Evolutionary conservation across 2,797 vertebrate genomes (phyloP).

Genomic region (Halcyon badia): DNA sequence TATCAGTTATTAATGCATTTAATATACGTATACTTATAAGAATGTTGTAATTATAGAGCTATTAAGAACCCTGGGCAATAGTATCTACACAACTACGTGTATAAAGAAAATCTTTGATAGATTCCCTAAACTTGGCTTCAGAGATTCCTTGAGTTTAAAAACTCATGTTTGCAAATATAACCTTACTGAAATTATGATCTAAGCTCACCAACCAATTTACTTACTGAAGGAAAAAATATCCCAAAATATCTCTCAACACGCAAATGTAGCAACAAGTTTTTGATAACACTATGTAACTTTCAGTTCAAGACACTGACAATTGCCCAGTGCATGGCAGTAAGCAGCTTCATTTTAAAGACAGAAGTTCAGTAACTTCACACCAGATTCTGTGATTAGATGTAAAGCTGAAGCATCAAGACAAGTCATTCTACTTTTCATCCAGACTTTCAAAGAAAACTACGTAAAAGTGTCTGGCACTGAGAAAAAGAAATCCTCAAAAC

Average conservation of each 20-base stretch:
- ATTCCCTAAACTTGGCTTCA: neutral
- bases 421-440: neutral
- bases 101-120: neutral
- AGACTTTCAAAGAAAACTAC: neutral
- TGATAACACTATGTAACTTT: neutral
- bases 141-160: neutral
- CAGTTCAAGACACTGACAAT: neutral
- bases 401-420: neutral
- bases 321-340: neutral
- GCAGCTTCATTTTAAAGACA: neutral
- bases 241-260: neutral
- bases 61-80: neutral
- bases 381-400: neutral
- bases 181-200: neutral
- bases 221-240: neutral
- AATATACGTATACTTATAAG: neutral
- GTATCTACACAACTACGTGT: neutral
- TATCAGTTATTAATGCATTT: neutral
- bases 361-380: neutral
- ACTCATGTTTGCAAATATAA: neutral
- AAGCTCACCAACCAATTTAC: neutral
- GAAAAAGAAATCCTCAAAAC: neutral
- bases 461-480: neutral
- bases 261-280: neutral
- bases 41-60: neutral